Percentiles rank a stretch among this genome's conserved stretches.
phyloP scores from a whole-genome alignment of 2,888 invertebrate species.

The Nasonovia ribisnigri region DNA sequence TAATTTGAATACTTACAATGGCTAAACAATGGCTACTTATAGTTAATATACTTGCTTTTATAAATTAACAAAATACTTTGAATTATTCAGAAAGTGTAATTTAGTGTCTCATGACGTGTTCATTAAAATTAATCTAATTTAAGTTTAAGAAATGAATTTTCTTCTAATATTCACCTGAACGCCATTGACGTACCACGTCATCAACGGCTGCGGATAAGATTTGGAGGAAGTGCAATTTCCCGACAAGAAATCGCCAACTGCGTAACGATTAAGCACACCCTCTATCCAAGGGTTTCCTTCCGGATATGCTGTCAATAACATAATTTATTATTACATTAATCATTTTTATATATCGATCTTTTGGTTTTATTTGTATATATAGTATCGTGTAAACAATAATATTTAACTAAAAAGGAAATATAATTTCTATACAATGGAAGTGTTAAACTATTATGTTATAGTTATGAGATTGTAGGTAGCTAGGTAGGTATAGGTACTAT shows the following conservation, averaged over 20 bases:
- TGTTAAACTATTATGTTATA: neutral
- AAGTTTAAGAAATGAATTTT: neutral
- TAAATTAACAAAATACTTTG: neutral
- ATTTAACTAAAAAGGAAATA: neutral
- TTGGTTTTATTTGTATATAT: neutral
- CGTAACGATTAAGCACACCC: constrained; percentile 63
- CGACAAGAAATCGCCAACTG: constrained; percentile 65
- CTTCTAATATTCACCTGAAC: constrained; percentile 57
- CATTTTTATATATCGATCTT: constrained; percentile 34
- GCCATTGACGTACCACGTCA: constrained; percentile 66
- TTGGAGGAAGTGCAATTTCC: constrained; percentile 66
- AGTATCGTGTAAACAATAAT: neutral
- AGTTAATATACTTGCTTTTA: neutral
- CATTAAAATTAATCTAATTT: neutral
- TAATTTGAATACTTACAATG: neutral
- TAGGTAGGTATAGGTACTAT: no score
- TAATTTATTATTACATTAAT: constrained; percentile 48
- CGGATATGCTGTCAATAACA: constrained; percentile 65
- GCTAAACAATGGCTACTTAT: neutral
- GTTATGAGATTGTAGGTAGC: no score
- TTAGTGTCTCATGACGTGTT: neutral
- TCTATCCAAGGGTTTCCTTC: constrained; percentile 64
- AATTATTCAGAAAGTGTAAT: neutral
- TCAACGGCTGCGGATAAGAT: constrained; percentile 66
- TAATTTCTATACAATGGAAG: neutral